Percentiles rank a stretch among this genome's conserved stretches.
Evolutionary conservation across 2,113 vertebrate genomes (phyloP).

Genomic region (Danionella cerebrum): DNA sequence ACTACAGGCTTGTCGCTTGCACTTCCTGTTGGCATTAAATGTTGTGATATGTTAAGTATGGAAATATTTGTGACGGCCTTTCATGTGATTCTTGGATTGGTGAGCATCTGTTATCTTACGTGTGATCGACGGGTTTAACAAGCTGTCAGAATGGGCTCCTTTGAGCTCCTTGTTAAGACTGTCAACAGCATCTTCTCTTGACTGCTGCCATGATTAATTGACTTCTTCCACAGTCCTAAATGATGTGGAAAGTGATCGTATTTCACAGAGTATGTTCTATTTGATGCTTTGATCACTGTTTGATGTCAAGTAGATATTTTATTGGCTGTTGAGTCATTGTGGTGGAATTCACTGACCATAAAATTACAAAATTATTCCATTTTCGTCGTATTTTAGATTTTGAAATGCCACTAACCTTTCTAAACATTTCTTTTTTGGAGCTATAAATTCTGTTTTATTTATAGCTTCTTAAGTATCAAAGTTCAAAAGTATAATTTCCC

Average conservation of each 20-base stretch:
- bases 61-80: conserved; percentile 8
- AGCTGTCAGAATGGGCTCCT: conserved; percentile 62
- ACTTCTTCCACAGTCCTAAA: conserved; percentile 62
- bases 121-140: conserved; percentile 66
- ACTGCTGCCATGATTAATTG: conserved; percentile 64
- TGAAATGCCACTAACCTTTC: too few species aligned
- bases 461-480: too few species aligned
- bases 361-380: too few species aligned
- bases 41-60: not conserved
- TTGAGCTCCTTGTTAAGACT: conserved; percentile 59
- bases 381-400: too few species aligned
- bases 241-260: conserved; percentile 57
- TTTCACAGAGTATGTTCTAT: conserved; percentile 47
- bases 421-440: too few species aligned
- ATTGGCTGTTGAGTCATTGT: too few species aligned
- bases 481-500: too few species aligned
- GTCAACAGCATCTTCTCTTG: conserved; percentile 60
- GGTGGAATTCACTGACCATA: too few species aligned
- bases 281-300: not conserved
- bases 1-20: not conserved
- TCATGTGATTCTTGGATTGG: not conserved
- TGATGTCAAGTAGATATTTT: conserved; percentile 49
- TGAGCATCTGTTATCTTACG: conserved; percentile 38
- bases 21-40: not conserved
- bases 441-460: too few species aligned